Conservation (phyloP, 2,888 invertebrate species). For the Cosmia pyralina region DNA sequence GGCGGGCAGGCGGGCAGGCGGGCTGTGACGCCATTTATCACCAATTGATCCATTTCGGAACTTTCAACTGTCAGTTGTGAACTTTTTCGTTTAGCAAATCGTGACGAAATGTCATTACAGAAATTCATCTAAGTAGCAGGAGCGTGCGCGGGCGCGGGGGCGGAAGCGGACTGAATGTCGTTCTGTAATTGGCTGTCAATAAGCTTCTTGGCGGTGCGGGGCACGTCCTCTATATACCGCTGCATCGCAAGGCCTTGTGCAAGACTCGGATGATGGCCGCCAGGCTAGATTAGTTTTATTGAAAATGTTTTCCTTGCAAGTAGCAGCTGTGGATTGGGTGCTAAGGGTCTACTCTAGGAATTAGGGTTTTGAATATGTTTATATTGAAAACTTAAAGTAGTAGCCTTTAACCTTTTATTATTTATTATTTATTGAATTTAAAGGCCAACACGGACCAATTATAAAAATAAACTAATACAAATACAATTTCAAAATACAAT, state of each 20-base stretch:
- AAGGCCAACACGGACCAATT: no score
- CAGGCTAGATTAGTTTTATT: slow-evolving; percentile 4
- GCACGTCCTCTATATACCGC: slow-evolving; percentile 53
- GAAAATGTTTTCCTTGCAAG: slow-evolving; percentile 16
- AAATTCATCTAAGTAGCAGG: slow-evolving; percentile 68
- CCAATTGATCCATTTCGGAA: slow-evolving; percentile 80
- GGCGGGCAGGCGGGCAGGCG: slow-evolving; percentile 71
- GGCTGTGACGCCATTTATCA: slow-evolving; percentile 82
- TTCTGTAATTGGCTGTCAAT: slow-evolving; percentile 77
- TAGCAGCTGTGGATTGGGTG: not conserved
- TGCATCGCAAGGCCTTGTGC: slow-evolving; percentile 46
- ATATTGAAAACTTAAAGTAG: no score
- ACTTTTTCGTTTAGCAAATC: slow-evolving; percentile 82
- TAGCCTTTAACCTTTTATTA: no score
- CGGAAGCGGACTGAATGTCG: slow-evolving; percentile 50
- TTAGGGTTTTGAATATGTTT: no score
- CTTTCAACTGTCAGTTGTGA: slow-evolving; percentile 79
- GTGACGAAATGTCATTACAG: slow-evolving; percentile 73
- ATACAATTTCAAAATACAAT: no score
- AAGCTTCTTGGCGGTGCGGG: slow-evolving; percentile 71
- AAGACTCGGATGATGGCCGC: slow-evolving; percentile 9
- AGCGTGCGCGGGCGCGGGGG: slow-evolving; percentile 46
- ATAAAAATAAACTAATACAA: no score
- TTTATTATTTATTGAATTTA: no score
- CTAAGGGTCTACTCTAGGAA: not conserved